Evolutionary conservation across 2,113 vertebrate genomes (phyloP).

Genomic region (Taxidea taxus): DNA sequence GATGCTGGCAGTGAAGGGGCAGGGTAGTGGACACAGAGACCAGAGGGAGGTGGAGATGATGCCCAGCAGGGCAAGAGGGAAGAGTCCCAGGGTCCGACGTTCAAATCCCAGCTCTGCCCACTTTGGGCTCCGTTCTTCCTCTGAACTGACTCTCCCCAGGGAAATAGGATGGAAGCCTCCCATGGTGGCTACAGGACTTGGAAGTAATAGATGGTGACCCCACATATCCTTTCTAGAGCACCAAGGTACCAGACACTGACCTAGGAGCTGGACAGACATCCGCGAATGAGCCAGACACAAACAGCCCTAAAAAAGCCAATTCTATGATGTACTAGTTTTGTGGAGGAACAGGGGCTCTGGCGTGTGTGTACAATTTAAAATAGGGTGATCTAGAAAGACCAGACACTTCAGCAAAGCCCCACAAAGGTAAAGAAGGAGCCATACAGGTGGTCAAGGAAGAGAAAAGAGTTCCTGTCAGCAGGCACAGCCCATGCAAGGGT

Average conservation of each 20-base stretch:
- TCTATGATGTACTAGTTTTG: fast-evolving
- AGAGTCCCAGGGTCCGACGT: background rate
- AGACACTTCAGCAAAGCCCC: background rate
- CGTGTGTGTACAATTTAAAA: background rate
- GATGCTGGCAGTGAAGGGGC: too few species aligned
- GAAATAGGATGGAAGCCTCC: background rate
- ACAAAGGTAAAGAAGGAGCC: background rate
- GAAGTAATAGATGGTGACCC: background rate
- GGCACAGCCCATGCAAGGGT: background rate
- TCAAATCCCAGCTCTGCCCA: background rate
- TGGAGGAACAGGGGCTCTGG: too few species aligned
- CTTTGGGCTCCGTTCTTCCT: background rate
- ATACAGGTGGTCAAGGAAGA: background rate
- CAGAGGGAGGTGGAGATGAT: background rate
- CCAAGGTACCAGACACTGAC: background rate
- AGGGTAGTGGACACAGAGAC: too few species aligned
- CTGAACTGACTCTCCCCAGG: background rate
- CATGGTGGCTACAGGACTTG: background rate
- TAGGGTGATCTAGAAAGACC: background rate
- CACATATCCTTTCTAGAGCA: background rate
- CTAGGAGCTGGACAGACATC: background rate
- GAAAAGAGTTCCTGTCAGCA: background rate
- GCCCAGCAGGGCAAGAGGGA: background rate
- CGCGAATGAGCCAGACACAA: background rate
- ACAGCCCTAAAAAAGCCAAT: background rate